phyloP scores from a whole-genome alignment of 2,797 vertebrate species.

The Agapornis canus region DNA sequence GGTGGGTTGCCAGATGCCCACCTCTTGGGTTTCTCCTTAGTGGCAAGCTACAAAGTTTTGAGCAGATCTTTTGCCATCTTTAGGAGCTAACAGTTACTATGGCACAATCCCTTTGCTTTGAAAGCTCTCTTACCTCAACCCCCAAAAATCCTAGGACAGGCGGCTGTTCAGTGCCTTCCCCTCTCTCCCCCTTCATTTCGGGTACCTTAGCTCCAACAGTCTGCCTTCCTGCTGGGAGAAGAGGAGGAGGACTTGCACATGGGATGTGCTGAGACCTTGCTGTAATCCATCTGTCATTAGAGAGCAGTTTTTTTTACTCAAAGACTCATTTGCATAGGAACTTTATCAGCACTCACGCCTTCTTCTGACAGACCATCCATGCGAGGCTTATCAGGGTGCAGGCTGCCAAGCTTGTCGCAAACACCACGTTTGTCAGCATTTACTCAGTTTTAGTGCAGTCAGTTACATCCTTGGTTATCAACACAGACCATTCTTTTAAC shows the following conservation, averaged over 20 bases:
- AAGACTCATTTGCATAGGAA: accelerated
- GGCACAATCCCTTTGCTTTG: not conserved
- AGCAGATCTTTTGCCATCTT: not conserved
- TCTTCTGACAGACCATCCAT: not conserved
- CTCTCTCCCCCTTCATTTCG: accelerated
- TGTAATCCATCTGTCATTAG: not conserved
- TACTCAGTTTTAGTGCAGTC: not conserved
- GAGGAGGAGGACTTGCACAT: not conserved
- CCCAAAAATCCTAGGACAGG: not conserved
- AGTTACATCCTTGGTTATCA: not conserved
- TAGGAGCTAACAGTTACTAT: not conserved
- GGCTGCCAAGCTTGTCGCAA: not conserved
- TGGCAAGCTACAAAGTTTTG: not conserved
- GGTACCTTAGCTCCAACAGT: not conserved
- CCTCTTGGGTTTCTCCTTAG: not conserved
- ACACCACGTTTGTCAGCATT: not conserved
- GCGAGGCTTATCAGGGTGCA: not conserved
- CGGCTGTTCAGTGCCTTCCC: not conserved
- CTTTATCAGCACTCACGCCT: slow-evolving; percentile 1
- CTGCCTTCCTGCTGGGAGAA: not conserved
- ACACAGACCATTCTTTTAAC: not conserved
- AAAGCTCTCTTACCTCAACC: not conserved
- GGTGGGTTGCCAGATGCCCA: not conserved
- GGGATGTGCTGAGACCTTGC: not conserved
- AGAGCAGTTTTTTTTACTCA: not conserved